Percentiles rank a stretch among this genome's conserved stretches.
These are phyloP conservation scores for Apistogramma diplotaenia DNA, from an alignment of 2,113 vertebrate genomes.

Conservation along the genomic window DNA sequence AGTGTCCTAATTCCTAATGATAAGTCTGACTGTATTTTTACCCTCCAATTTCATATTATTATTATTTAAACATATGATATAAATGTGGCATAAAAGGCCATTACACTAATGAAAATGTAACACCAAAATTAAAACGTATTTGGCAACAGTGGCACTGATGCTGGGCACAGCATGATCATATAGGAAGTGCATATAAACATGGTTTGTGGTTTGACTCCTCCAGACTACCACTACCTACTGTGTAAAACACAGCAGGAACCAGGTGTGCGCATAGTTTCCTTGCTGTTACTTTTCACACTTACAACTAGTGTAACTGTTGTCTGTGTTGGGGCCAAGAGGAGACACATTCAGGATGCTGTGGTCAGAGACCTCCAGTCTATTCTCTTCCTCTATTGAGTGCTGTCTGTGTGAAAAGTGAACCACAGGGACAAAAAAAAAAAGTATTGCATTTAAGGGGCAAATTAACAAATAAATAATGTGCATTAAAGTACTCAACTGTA, in stretches of 20 bases:
- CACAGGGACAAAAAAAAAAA: neutral
- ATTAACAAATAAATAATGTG: neutral
- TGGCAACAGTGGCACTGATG: neutral
- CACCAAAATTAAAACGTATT: neutral
- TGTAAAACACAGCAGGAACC: conserved; percentile 27
- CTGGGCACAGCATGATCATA: neutral
- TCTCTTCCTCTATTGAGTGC: conserved; percentile 70
- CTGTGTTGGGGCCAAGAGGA: conserved; percentile 37
- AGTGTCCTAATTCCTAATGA: neutral
- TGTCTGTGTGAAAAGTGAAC: neutral
- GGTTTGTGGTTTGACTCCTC: conserved; percentile 18
- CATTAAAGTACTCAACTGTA: neutral
- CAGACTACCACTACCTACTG: neutral
- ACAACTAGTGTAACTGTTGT: neutral
- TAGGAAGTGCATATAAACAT: conserved; percentile 13
- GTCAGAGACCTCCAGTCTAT: conserved; percentile 64
- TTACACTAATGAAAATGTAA: neutral
- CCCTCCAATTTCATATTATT: neutral
- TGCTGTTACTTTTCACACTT: neutral
- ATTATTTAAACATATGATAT: neutral
- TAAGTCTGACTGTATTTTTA: too few relatives aligned
- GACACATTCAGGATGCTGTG: conserved; percentile 75
- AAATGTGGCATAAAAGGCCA: neutral
- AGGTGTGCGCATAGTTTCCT: conserved; percentile 28
- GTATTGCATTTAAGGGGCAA: neutral